phyloP scores from a whole-genome alignment of 2,888 invertebrate species.

The Zelleria hepariella region DNA sequence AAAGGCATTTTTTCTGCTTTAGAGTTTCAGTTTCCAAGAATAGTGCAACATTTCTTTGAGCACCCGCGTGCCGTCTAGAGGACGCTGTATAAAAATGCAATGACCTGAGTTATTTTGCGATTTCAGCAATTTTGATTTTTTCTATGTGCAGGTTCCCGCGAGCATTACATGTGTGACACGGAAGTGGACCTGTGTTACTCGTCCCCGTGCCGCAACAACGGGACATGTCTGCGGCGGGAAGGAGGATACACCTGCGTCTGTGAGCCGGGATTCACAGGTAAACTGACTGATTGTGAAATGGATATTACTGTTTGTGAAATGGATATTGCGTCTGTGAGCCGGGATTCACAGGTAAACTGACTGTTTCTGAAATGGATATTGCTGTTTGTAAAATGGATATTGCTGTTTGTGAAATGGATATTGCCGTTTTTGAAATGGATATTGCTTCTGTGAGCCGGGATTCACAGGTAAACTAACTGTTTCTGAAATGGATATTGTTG shows the following conservation, averaged over 20 bases:
- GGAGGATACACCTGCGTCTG: constrained; percentile 95
- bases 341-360: constrained; percentile 79
- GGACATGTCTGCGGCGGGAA: constrained; percentile 87
- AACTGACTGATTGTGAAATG: too few species aligned
- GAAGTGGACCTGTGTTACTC: constrained; percentile 98
- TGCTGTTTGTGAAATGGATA: constrained; percentile 82
- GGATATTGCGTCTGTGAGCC: constrained; percentile 87
- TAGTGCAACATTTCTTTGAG: too few species aligned
- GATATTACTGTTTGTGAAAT: too few species aligned
- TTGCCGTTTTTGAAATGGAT: too few species aligned
- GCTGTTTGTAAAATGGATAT: too few species aligned
- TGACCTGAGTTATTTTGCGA: too few species aligned
- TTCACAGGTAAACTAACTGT: constrained; percentile 29
- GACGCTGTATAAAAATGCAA: too few species aligned
- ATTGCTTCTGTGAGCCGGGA: constrained; percentile 80
- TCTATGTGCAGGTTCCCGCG: constrained; percentile 76
- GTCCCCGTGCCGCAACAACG: constrained; percentile 91
- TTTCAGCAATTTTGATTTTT: too few species aligned
- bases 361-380: too few species aligned
- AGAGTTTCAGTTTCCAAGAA: too few species aligned
- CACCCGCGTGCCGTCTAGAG: too few species aligned
- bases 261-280: constrained; percentile 81
- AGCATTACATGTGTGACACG: constrained; percentile 94
- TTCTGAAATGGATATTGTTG: neutral
- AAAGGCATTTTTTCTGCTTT: too few species aligned